Base-by-base conservation (phyloP, 2,797 vertebrate genomes). In the Melanogrammus aeglefinus region DNA sequence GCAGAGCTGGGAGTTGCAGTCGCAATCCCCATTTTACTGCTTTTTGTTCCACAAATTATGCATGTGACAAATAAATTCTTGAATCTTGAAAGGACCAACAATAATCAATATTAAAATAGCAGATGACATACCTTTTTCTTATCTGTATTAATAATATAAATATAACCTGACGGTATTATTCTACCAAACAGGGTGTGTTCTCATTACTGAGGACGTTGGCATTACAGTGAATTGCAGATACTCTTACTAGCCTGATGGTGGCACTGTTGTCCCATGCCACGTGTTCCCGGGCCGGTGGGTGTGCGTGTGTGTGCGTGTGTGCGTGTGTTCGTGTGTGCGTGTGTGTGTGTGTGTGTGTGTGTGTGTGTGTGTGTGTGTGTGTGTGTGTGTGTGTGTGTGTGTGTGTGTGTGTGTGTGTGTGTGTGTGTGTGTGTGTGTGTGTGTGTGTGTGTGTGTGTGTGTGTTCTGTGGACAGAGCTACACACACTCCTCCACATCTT, bases 231-330 rank as follows among this genome's bases (percentile, higher is more conserved):
- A 69, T 12, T 69, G 27, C 27, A 69, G 63, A 27, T 27, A 10
- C 24, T 69, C 10, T 69, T 69, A 27, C 27, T 69, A 9, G 80
- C 81, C 88, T 83, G 82, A 51, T 82, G 88, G 85, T 82, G 88
- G 86, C 83, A 85, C 83, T 88, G 82, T 88, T 86, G 88, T 74
- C 79, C 80, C 83, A 75, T 75, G 13, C 82, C 75, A 75, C 47
- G 72, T 21, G 1, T 16, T 7, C 51, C 36, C 36, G 13, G 44
- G 31, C 44, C 31, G 31, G 31, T 33, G 31, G 3, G 63, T 33
- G 31, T 4, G 31, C 3, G 31, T 33, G 31, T 33, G 31, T 6
- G 35, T 36, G 35, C 7, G 35, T 6, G 38, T 38, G 31, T n/a
- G n/a, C n/a, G n/a, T n/a, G 35, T 6, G 38, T 38, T 1, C n/a